phyloP scores from a whole-genome alignment of 2,113 vertebrate genomes.

The Oophaga pumilio region DNA sequence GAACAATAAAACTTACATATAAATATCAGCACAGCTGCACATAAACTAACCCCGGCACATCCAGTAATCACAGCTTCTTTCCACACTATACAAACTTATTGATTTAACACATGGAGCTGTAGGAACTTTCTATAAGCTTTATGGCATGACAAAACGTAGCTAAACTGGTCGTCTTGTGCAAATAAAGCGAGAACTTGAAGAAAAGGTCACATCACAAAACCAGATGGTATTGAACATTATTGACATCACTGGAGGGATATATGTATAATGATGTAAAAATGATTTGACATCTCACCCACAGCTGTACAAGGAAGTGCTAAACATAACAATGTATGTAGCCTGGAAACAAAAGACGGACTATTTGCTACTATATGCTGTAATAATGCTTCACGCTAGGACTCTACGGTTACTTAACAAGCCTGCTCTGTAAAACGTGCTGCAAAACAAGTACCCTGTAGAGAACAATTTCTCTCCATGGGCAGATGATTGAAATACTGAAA shows the following conservation, averaged over 20 bases:
- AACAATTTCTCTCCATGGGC: neutral
- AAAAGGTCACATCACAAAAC: conserved; percentile 16
- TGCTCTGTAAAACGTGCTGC: neutral
- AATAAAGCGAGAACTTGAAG: conserved; percentile 7
- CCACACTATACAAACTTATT: neutral
- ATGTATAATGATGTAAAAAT: conserved; percentile 39
- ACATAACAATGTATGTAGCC: conserved; percentile 1
- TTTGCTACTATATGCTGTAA: neutral
- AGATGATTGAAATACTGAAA: neutral
- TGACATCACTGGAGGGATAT: neutral
- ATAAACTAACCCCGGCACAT: neutral
- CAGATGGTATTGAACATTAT: conserved; percentile 13
- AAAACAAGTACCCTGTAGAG: neutral
- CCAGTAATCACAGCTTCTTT: neutral
- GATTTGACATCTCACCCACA: conserved; percentile 17
- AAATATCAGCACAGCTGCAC: neutral
- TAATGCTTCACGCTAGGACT: neutral
- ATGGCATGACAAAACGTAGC: neutral
- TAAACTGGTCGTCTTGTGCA: neutral
- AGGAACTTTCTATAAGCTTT: neutral
- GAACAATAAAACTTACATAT: neutral
- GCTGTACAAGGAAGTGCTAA: neutral
- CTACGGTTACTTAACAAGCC: neutral
- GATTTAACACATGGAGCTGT: neutral
- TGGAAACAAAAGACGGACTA: neutral